Base-by-base conservation (phyloP, 1,140 invertebrate genomes). In the Euura lappo region DNA sequence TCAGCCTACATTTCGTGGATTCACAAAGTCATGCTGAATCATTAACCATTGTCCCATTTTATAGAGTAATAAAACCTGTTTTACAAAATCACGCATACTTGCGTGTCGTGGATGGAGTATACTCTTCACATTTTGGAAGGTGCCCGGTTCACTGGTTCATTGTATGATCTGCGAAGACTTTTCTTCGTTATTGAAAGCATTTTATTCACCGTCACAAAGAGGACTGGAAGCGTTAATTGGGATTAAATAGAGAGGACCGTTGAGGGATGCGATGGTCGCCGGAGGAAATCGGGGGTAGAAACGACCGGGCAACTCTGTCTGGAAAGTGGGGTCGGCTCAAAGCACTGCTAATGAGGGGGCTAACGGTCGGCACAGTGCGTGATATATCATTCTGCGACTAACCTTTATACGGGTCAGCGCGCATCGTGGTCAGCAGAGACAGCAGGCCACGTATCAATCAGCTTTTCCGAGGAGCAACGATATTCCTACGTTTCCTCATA, bases 1-100 rank as follows among this genome's bases (percentile, higher is more conserved):
- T 89, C 91, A 1, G 80, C 88, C 11, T 93, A 91, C 78, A 72
- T 90, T 28, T 84, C 89, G 28, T 89, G 86, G 85, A 87, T 83
- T 65, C 77, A 76, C 72, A 79, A 69, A 72, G 71, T 72, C 47
- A 74, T 72, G 69, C 45, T 74, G 44, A 74, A 71, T 60, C 44
- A 74, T 68, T 70, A 45, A 28, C 28, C 28, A 28, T 28, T 28
- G 28, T 28, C 1, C 28, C 28, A 28, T 28, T 28, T 1, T 28
- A 28, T 28, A 28, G 28, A 28, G 1, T 28, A 28, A 28, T 28
- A 28, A 28, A 28, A 28, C 28, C 28, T 28, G 28, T 28, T 28
- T 28, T 28, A 28, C 28, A 28, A 28, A 28, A 28, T 28, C 28
- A 28, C 28, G 28, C 0, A 28, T 28, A 28, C 28, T 28, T 28